These are phyloP conservation scores for Bhutanitis thaidina DNA, from an alignment of 2,888 invertebrate genomes.

Conservation along the genomic window DNA sequence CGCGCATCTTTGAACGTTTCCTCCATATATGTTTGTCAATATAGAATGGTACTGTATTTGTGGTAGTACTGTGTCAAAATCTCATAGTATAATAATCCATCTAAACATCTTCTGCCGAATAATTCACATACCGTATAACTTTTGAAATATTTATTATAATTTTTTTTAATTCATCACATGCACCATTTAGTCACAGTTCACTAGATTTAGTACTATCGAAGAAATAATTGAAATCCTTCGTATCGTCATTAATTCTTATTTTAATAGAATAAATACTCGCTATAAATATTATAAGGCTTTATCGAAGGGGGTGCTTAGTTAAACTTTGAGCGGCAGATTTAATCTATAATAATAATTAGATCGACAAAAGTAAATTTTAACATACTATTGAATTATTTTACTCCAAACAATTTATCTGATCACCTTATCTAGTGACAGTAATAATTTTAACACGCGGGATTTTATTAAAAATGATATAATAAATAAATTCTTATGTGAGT, in stretches of 20 bases:
- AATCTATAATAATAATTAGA: neutral
- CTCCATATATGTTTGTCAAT: too few species aligned
- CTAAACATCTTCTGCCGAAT: slow-evolving; percentile 30
- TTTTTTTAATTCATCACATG: slow-evolving; percentile 26
- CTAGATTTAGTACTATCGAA: slow-evolving; percentile 7
- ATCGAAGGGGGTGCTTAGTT: neutral
- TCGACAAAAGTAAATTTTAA: too few species aligned
- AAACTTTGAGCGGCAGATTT: slow-evolving; percentile 15
- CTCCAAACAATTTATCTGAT: too few species aligned
- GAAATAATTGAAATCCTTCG: slow-evolving; percentile 22
- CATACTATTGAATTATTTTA: too few species aligned
- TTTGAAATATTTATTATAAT: slow-evolving; percentile 26
- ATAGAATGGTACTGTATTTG: too few species aligned
- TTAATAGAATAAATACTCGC: slow-evolving; percentile 26
- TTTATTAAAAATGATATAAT: too few species aligned
- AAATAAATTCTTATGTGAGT: too few species aligned
- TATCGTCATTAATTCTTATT: slow-evolving; percentile 30
- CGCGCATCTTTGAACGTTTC: too few species aligned
- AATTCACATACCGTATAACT: slow-evolving; percentile 31
- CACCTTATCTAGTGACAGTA: too few species aligned
- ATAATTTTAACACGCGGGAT: too few species aligned
- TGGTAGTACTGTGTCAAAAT: slow-evolving; percentile 16
- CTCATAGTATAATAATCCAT: slow-evolving; percentile 12
- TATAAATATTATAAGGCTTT: slow-evolving; percentile 15
- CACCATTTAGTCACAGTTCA: slow-evolving; percentile 23